Evolutionary conservation across 2,797 vertebrate genomes (phyloP).

Genomic region (Botia almorhae): DNA sequence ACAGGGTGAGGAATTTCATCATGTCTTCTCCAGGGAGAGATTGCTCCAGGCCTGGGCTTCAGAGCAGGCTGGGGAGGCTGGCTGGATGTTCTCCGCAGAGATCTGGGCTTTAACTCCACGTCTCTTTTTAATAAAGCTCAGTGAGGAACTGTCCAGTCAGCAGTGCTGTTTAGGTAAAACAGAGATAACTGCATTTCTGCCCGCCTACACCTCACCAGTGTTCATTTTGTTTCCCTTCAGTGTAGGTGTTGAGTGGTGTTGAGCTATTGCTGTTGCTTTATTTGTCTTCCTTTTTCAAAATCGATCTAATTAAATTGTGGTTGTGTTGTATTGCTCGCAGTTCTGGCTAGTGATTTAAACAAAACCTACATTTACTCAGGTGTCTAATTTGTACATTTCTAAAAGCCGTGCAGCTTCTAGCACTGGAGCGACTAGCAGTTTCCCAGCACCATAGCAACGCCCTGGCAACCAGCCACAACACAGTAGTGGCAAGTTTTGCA

Average conservation of each 20-base stretch:
- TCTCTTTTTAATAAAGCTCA: constrained; percentile 52
- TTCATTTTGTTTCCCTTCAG: no score
- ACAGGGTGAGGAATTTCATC: constrained; percentile 45
- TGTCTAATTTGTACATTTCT: no score
- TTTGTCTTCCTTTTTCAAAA: not conserved
- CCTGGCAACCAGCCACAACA: not conserved
- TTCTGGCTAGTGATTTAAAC: no score
- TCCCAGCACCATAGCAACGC: not conserved
- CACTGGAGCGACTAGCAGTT: no score
- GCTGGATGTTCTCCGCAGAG: constrained; percentile 34
- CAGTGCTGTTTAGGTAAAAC: constrained; percentile 29
- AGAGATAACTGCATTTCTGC: constrained; percentile 6
- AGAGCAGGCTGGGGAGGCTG: constrained; percentile 25
- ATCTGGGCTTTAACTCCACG: constrained; percentile 41
- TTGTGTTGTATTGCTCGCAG: no score
- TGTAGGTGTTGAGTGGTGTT: constrained; percentile 30
- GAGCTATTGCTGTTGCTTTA: not conserved
- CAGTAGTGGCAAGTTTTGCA: not conserved
- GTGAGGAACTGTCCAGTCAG: constrained; percentile 39
- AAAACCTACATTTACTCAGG: no score
- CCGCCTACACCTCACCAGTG: constrained; percentile 15
- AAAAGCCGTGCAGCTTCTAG: no score
- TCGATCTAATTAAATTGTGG: no score
- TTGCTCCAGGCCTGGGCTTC: constrained; percentile 36
- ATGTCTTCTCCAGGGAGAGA: constrained; percentile 44